phyloP scores from a whole-genome alignment of 1,140 invertebrate species.

The Phthorimaea operculella region DNA sequence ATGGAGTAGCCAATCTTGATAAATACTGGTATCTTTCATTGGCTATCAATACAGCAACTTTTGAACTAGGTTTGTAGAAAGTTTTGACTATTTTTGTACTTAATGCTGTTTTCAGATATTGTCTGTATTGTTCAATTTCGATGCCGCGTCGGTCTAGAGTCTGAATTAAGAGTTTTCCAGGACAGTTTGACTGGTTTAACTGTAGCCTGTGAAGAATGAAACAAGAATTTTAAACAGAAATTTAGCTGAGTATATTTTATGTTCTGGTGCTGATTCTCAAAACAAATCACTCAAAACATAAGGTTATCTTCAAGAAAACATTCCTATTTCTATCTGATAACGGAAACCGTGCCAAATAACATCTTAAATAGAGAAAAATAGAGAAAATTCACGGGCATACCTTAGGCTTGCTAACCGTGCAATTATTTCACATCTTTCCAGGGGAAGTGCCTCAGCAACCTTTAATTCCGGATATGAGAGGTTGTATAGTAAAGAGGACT shows the following conservation, averaged over 20 bases:
- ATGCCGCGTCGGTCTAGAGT: slow-evolving; percentile 35
- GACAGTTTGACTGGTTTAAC: slow-evolving; percentile 27
- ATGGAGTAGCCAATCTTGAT: slow-evolving; percentile 51
- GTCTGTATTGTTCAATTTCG: slow-evolving; percentile 28
- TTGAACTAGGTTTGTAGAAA: slow-evolving; percentile 40
- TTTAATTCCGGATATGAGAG: background rate
- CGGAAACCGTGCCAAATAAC: too few species aligned
- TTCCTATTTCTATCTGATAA: too few species aligned
- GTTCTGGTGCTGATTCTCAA: too few species aligned
- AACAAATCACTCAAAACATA: too few species aligned
- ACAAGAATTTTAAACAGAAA: too few species aligned
- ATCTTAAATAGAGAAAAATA: too few species aligned
- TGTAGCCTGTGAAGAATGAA: slow-evolving; percentile 18
- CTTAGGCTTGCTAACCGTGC: background rate
- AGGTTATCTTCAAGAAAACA: too few species aligned
- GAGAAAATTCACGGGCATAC: background rate
- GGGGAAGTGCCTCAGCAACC: background rate
- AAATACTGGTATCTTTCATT: slow-evolving; percentile 54
- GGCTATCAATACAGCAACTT: slow-evolving; percentile 53
- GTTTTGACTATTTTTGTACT: slow-evolving; percentile 30
- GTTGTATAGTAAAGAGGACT: background rate
- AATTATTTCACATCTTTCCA: slow-evolving; percentile 3
- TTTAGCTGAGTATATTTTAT: too few species aligned
- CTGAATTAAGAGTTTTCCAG: slow-evolving; percentile 43
- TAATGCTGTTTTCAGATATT: slow-evolving; percentile 22